Evolutionary conservation across 1,140 invertebrate species (phyloP).

Genomic region (Nilaparvata lugens): DNA sequence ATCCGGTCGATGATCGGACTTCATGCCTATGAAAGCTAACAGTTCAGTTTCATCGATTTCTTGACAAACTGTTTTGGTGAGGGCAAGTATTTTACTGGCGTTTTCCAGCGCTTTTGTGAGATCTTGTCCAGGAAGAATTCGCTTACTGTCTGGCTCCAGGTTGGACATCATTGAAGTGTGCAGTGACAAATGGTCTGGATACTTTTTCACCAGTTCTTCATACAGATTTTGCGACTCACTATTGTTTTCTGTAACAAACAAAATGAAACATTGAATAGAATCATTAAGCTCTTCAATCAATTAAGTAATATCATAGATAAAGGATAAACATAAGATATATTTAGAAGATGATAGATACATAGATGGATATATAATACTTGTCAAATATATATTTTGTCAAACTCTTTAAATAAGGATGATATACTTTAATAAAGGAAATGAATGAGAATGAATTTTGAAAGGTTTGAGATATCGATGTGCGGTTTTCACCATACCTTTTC

Average conservation of each 20-base stretch:
- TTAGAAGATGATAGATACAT: too few species aligned
- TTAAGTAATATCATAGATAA: too few species aligned
- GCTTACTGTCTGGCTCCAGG: slow-evolving; percentile 48
- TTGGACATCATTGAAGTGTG: slow-evolving; percentile 68
- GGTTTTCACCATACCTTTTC: too few species aligned
- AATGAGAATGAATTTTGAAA: too few species aligned
- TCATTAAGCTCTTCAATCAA: too few species aligned
- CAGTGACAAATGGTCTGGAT: slow-evolving; percentile 61
- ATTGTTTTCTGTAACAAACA: slow-evolving; percentile 39
- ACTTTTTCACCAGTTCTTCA: slow-evolving; percentile 57
- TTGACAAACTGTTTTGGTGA: slow-evolving; percentile 56
- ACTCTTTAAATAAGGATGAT: too few species aligned
- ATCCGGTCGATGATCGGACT: slow-evolving; percentile 64
- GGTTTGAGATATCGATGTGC: too few species aligned
- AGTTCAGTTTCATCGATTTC: slow-evolving; percentile 62
- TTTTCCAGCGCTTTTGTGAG: slow-evolving; percentile 15
- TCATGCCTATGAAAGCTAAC: slow-evolving; percentile 67
- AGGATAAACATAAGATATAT: too few species aligned
- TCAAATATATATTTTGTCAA: too few species aligned
- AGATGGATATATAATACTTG: too few species aligned
- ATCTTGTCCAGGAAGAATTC: slow-evolving; percentile 18
- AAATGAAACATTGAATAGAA: too few species aligned
- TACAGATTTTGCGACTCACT: slow-evolving; percentile 61
- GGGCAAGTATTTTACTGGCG: slow-evolving; percentile 41
- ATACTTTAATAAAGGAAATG: too few species aligned